phyloP scores from a whole-genome alignment of 2,888 invertebrate species.

The Metacarcinus magister region DNA sequence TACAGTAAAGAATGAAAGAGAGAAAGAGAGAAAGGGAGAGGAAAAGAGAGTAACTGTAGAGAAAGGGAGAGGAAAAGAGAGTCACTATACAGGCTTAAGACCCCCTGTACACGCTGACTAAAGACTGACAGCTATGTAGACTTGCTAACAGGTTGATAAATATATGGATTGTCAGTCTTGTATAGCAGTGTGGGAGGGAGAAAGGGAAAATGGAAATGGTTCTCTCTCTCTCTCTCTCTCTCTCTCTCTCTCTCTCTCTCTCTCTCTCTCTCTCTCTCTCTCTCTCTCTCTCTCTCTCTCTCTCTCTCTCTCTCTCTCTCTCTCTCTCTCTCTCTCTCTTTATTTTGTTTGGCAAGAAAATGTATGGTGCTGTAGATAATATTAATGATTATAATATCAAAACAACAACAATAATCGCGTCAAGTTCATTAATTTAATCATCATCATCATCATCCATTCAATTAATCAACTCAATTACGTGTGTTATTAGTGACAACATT shows the following conservation, averaged over 20 bases:
- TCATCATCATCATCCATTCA: too few species aligned
- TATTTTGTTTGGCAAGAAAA: too few species aligned
- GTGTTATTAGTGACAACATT: too few species aligned
- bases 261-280: neutral
- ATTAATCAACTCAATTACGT: too few species aligned
- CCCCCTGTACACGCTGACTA: neutral
- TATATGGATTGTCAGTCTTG: neutral
- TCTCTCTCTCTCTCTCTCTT: too few species aligned
- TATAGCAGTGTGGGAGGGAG: neutral
- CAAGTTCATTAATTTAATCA: too few species aligned
- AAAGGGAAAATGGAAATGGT: too few species aligned
- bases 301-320: too few species aligned
- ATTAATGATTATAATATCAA: too few species aligned
- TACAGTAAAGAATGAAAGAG: neutral
- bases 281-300: neutral
- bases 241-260: neutral
- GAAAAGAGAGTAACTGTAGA: neutral
- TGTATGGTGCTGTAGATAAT: too few species aligned
- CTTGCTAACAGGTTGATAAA: neutral
- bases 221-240: conserved; percentile 29
- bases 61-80: neutral
- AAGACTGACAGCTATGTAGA: neutral
- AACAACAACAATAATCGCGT: too few species aligned
- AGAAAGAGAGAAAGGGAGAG: neutral
- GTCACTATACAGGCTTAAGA: neutral